phyloP scores from a whole-genome alignment of 2,113 vertebrate species.

The Chaenocephalus aceratus region DNA sequence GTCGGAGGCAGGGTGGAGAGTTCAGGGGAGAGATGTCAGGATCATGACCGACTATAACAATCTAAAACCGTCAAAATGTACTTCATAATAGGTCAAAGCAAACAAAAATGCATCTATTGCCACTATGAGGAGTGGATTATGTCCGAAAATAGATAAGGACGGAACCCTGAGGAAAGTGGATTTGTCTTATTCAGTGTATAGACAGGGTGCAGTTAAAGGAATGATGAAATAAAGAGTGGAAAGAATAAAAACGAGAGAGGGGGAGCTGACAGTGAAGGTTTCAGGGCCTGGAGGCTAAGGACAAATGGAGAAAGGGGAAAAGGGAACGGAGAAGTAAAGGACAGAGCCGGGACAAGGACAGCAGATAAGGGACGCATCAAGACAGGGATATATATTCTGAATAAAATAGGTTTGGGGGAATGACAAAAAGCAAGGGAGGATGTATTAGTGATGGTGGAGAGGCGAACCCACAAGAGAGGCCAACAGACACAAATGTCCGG shows the following conservation, averaged over 20 bases:
- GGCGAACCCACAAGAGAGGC: slow-evolving; percentile 40
- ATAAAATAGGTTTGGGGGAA: slow-evolving; percentile 27
- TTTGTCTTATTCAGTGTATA: background rate
- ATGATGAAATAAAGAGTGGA: background rate
- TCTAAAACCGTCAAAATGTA: too few species aligned
- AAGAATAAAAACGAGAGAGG: background rate
- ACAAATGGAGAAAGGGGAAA: slow-evolving; percentile 23
- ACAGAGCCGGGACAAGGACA: slow-evolving; percentile 42
- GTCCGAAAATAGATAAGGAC: background rate
- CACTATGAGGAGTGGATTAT: background rate
- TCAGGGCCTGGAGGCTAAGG: slow-evolving; percentile 11
- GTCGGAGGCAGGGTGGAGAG: too few species aligned
- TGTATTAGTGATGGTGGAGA: background rate
- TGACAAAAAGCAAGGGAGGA: slow-evolving; percentile 28
- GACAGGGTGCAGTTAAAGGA: background rate
- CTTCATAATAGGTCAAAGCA: too few species aligned
- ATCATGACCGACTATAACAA: too few species aligned
- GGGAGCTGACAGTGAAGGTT: background rate
- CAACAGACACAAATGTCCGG: slow-evolving; percentile 55
- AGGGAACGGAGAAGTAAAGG: slow-evolving; percentile 16
- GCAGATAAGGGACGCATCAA: slow-evolving; percentile 51
- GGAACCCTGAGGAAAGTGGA: background rate
- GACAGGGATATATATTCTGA: slow-evolving; percentile 33
- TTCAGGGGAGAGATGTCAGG: too few species aligned
- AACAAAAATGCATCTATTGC: too few species aligned